These are phyloP conservation scores for Scaptomyza hsui DNA, from an alignment of 1,140 invertebrate genomes.

Conservation along the genomic window DNA sequence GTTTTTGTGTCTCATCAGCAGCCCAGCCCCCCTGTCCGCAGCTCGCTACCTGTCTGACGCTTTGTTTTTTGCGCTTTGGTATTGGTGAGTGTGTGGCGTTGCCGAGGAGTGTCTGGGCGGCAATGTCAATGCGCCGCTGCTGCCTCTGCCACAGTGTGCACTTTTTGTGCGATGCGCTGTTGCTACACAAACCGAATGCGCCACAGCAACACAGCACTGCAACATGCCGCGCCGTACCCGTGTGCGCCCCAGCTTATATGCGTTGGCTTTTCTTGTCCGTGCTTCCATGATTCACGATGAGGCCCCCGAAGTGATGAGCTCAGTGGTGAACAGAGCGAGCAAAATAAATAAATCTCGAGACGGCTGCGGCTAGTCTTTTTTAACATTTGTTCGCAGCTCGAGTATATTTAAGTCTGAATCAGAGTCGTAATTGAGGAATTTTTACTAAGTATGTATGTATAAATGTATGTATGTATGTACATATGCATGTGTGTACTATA, in stretches of 20 bases:
- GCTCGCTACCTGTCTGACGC: constrained; percentile 65
- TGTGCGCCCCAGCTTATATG: constrained; percentile 31
- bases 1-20: constrained; percentile 48
- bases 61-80: constrained; percentile 47
- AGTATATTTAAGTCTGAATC: constrained; percentile 33
- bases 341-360: constrained; percentile 30
- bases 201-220: constrained; percentile 17
- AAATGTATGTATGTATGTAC: constrained; percentile 23
- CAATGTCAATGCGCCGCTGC: constrained; percentile 45
- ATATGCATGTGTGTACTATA: constrained; percentile 12
- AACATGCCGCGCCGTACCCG: not conserved
- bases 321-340: constrained; percentile 15
- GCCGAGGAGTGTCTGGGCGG: constrained; percentile 46
- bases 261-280: constrained; percentile 51
- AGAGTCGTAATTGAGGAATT: constrained; percentile 35
- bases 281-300: constrained; percentile 66
- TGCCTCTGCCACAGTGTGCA: constrained; percentile 17
- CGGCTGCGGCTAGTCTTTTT: constrained; percentile 10
- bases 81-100: constrained; percentile 30
- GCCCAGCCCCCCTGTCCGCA: constrained; percentile 3
- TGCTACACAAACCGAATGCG: constrained; percentile 35
- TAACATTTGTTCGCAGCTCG: constrained; percentile 42
- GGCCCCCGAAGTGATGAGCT: constrained; percentile 43
- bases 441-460: constrained; percentile 48
- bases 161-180: constrained; percentile 46